Evolutionary conservation across 1,140 invertebrate genomes (phyloP).

Genomic region (Rhynchophorus ferrugineus): DNA sequence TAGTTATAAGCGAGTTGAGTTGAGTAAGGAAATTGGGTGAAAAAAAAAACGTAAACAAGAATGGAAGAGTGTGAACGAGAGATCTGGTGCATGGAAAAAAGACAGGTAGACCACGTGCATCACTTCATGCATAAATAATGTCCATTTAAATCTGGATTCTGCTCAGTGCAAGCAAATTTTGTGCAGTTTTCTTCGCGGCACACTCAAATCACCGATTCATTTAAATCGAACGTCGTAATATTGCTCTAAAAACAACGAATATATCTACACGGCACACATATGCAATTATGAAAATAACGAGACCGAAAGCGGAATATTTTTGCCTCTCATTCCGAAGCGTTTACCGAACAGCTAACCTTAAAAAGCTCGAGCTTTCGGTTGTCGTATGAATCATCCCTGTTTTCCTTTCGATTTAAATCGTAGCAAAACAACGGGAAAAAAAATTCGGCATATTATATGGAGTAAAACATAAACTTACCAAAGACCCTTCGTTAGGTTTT

Average conservation of each 20-base stretch:
- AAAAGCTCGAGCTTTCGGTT: constrained; percentile 4
- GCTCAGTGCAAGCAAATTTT: constrained; percentile 14
- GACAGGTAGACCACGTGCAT: constrained; percentile 29
- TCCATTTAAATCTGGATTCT: constrained; percentile 17
- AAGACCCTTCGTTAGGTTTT: constrained; percentile 38
- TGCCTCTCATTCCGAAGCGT: too few species aligned
- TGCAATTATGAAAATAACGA: too few species aligned
- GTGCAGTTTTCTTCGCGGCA: neutral
- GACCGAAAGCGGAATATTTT: too few species aligned
- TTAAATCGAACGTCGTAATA: constrained; percentile 3
- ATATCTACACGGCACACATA: neutral
- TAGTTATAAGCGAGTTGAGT: neutral
- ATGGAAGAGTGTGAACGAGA: constrained; percentile 10
- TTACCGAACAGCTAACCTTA: constrained; percentile 10
- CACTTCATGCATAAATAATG: constrained; percentile 30
- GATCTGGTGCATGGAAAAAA: constrained; percentile 14
- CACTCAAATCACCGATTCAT: neutral
- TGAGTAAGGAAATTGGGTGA: neutral
- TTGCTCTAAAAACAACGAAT: constrained; percentile 1
- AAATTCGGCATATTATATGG: neutral
- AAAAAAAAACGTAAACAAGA: constrained; percentile 23
- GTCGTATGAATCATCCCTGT: neutral
- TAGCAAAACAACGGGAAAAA: neutral
- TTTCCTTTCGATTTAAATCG: too few species aligned
- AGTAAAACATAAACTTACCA: constrained; percentile 32